Conservation (phyloP, 2,797 vertebrate genomes). For the Anableps anableps region DNA sequence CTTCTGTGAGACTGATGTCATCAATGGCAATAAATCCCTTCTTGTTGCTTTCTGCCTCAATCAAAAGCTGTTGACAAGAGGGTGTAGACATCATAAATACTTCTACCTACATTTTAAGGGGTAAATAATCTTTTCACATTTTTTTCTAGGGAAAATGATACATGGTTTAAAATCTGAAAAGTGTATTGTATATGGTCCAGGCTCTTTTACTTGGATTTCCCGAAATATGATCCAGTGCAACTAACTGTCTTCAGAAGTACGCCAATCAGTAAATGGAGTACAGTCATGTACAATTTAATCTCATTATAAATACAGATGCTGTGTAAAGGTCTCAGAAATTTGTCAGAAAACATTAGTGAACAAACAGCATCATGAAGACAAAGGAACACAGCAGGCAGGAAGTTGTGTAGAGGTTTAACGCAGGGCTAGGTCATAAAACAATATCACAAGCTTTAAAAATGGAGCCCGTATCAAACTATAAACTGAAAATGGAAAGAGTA, state of each 20-base stretch:
- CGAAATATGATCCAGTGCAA: not conserved
- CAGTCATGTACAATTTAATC: not conserved
- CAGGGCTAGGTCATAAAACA: not conserved
- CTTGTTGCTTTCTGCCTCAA: conserved; percentile 69
- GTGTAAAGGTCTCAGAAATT: not conserved
- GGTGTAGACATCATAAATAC: conserved; percentile 1
- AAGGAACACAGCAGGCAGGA: not conserved
- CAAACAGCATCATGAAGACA: not conserved
- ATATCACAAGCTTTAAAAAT: not conserved
- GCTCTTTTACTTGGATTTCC: not conserved
- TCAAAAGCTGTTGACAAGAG: conserved; percentile 67
- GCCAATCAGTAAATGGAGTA: not conserved
- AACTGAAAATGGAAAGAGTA: not conserved
- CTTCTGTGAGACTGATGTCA: conserved; percentile 76
- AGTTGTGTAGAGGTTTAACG: not conserved
- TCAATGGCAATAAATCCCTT: conserved; percentile 79
- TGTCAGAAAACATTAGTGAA: not conserved
- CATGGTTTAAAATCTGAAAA: not conserved
- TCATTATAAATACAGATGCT: not conserved
- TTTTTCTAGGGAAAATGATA: not conserved
- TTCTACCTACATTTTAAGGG: not conserved
- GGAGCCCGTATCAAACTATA: not conserved
- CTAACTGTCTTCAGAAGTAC: not conserved
- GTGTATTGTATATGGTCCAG: not conserved
- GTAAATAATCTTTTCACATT: not conserved